These are phyloP conservation scores for Danio kyathit DNA, from an alignment of 2,797 vertebrate species.

Conservation along the genomic window DNA sequence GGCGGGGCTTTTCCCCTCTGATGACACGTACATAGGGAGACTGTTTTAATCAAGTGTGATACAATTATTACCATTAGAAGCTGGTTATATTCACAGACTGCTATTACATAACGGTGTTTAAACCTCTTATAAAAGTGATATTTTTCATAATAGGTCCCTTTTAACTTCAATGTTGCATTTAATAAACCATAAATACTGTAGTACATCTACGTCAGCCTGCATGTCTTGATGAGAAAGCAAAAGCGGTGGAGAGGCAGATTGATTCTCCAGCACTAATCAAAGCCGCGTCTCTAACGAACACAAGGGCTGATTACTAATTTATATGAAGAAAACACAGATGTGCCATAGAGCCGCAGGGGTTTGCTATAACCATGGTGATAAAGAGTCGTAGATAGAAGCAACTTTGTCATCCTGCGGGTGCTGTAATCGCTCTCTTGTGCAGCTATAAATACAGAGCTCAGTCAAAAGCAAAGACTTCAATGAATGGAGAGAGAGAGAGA, in stretches of 20 bases:
- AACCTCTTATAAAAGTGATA: too few relatives aligned
- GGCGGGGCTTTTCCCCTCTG: too few relatives aligned
- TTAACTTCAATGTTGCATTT: too few relatives aligned
- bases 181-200: too few relatives aligned
- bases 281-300: slow-evolving; percentile 16
- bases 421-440: slow-evolving; percentile 19
- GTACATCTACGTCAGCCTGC: background rate
- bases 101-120: too few relatives aligned
- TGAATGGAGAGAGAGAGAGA: background rate
- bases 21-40: too few relatives aligned
- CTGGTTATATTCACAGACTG: too few relatives aligned
- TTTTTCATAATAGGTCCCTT: too few relatives aligned
- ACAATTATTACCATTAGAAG: too few relatives aligned
- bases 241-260: slow-evolving; percentile 12
- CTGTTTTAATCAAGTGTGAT: too few relatives aligned
- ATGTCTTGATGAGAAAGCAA: background rate
- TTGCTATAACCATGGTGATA: slow-evolving; percentile 56
- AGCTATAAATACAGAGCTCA: slow-evolving; percentile 27
- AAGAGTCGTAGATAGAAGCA: slow-evolving; percentile 49
- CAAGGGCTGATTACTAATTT: slow-evolving; percentile 49
- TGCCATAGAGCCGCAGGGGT: slow-evolving; percentile 42
- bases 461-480: slow-evolving; percentile 23
- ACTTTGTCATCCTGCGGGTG: slow-evolving; percentile 34
- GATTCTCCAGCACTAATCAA: slow-evolving; percentile 34
- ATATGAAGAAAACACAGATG: slow-evolving; percentile 55